These are phyloP conservation scores for Stenchaetothrips biformis DNA, from an alignment of 2,888 invertebrate genomes.

Conservation along the genomic window DNA sequence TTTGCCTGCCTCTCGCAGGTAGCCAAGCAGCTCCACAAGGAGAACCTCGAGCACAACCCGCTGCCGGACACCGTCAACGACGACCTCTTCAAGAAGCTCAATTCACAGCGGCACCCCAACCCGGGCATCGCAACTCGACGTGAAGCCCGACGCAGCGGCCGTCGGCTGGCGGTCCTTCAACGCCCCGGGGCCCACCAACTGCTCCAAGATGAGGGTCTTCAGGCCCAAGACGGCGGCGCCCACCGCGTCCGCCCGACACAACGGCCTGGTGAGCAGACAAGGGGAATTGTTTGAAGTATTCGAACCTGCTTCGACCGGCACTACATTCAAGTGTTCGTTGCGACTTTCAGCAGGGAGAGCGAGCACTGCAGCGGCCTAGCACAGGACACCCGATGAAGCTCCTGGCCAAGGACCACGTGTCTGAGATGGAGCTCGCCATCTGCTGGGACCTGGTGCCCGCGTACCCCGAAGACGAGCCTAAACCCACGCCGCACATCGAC, in stretches of 20 bases:
- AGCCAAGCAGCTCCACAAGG: slow-evolving; percentile 72
- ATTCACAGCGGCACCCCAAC: slow-evolving; percentile 52
- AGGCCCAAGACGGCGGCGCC: slow-evolving; percentile 49
- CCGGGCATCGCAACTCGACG: slow-evolving; percentile 56
- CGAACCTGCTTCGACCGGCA: neutral
- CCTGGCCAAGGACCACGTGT: slow-evolving; percentile 46
- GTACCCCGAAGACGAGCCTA: slow-evolving; percentile 64
- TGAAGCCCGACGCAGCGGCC: slow-evolving; percentile 60
- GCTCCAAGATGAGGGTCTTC: slow-evolving; percentile 68
- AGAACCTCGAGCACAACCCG: slow-evolving; percentile 77
- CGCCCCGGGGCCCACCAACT: slow-evolving; percentile 69
- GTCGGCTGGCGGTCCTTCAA: slow-evolving; percentile 58
- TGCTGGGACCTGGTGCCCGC: slow-evolving; percentile 76
- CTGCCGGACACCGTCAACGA: slow-evolving; percentile 75
- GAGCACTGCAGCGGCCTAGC: slow-evolving; percentile 30
- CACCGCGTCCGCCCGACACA: slow-evolving; percentile 27
- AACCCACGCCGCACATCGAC: slow-evolving; percentile 66
- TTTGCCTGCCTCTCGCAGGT: slow-evolving; percentile 66
- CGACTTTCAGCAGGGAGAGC: neutral
- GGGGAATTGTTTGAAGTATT: neutral
- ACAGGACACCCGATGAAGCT: slow-evolving; percentile 30
- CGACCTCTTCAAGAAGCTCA: slow-evolving; percentile 58
- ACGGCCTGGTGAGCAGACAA: slow-evolving; percentile 34
- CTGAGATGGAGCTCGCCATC: slow-evolving; percentile 77
- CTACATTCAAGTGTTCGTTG: neutral